Conservation (phyloP, 2,113 vertebrate species). For the Poecile atricapillus region DNA sequence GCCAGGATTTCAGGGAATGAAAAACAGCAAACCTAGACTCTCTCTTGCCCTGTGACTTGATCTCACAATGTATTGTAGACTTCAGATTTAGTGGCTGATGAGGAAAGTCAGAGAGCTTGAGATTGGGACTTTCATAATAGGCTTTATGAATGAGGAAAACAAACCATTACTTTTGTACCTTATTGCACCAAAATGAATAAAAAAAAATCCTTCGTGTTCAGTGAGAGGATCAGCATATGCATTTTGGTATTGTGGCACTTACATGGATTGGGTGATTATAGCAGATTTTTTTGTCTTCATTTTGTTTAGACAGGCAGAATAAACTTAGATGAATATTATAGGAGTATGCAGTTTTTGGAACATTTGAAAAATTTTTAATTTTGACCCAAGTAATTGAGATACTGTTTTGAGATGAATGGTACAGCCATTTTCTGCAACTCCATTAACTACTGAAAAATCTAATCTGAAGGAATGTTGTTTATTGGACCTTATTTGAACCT, state of each 20-base stretch:
- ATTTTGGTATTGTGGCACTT: not conserved
- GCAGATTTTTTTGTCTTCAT: not conserved
- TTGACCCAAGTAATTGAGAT: not conserved
- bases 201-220: not conserved
- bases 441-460: not conserved
- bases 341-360: not conserved
- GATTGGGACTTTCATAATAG: not conserved
- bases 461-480: not conserved
- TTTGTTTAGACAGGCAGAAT: not conserved
- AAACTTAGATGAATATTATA: not conserved
- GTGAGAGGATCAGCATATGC: not conserved
- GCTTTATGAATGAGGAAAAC: not conserved
- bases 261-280: not conserved
- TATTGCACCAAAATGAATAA: not conserved
- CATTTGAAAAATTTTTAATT: not conserved
- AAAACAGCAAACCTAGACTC: not conserved
- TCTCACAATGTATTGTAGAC: not conserved
- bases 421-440: not conserved
- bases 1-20: not conserved
- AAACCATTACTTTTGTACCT: not conserved
- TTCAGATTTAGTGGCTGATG: not conserved
- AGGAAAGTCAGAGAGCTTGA: not conserved
- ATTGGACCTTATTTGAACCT: not conserved
- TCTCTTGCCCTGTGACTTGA: not conserved
- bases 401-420: not conserved